These are phyloP conservation scores for Prinia subflava DNA, from an alignment of 2,113 vertebrate genomes.

Conservation along the genomic window DNA sequence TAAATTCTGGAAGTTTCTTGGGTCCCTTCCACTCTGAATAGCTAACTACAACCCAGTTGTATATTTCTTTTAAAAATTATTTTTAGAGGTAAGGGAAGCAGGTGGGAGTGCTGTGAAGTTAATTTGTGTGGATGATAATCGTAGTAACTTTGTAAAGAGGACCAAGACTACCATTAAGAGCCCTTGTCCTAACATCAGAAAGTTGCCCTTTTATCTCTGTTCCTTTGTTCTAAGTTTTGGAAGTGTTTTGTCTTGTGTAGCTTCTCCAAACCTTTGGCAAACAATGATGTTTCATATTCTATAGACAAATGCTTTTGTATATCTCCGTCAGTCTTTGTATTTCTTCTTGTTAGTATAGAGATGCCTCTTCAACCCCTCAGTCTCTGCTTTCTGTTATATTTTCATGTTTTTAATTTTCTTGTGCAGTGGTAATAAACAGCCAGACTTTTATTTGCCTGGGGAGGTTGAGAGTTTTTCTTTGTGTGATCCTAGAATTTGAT, in stretches of 20 bases:
- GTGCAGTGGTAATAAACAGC: neutral
- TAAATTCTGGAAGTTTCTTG: neutral
- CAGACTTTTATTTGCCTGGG: neutral
- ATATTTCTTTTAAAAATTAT: fast-evolving
- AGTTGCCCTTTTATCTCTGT: neutral
- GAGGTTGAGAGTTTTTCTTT: neutral
- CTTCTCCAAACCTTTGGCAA: neutral
- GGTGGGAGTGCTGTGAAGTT: neutral
- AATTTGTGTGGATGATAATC: neutral
- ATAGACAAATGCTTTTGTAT: neutral
- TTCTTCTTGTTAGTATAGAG: neutral
- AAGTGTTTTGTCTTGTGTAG: neutral
- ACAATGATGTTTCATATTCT: neutral
- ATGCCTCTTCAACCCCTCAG: neutral
- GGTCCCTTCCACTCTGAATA: neutral
- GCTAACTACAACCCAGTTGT: neutral
- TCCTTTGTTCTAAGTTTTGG: neutral
- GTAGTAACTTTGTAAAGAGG: neutral
- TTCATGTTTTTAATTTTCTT: neutral
- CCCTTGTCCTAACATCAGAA: neutral
- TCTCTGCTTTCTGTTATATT: neutral
- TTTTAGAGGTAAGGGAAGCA: neutral
- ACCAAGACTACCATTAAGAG: neutral
- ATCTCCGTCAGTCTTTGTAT: neutral
- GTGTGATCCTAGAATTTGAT: neutral